Base-by-base conservation (phyloP, 2,888 invertebrate species). In the Cepaea hortensis region DNA sequence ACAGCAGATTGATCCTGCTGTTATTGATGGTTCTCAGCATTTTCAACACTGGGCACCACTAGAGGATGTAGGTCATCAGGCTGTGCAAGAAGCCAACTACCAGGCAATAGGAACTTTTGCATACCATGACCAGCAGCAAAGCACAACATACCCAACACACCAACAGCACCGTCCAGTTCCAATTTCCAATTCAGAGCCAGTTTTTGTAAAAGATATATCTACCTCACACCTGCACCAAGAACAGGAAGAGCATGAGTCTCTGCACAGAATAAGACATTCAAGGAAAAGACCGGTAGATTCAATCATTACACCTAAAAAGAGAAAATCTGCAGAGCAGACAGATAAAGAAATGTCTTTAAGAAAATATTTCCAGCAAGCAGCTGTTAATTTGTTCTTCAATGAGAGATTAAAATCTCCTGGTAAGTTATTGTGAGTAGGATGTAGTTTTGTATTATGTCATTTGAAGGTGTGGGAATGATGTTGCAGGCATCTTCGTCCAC, bases 311-410 rank as follows among this genome's bases (percentile, higher is more conserved):
- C 23, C 18, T 9, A 85, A 55, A 65, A 82, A 82, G 65, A 68
- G 9, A n/a, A 82, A n/a, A 77, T 65, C 62, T 20, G 46, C 84
- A 3, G 77, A 77, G 3, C 72, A 87, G 15, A 50, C 70, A 70
- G 87, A 87, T 50, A 87, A 87, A 48, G 87, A 87, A 61, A 48
- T 9, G 4, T 35, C 80, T 3, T 73, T 86, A 48, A 87, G 84
- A 65, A 87, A 87, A 55, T 87, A 87, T 84, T 87, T 87, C 73
- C 87, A 87, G 20, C 83, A 87, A 61, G 87, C 87, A 5, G 65
- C 87, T 48, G 87, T 87, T 84, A 87, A 87, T 70, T 68, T 87
- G 15, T 87, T 87, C 50, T 87, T 87, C 80, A 87, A 87, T 65
- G 84, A 87, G 62, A 76, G 87, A 62, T 65, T 87, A 48, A 87